Conservation (phyloP, 2,888 invertebrate species). For the Leptinotarsa juncta region DNA sequence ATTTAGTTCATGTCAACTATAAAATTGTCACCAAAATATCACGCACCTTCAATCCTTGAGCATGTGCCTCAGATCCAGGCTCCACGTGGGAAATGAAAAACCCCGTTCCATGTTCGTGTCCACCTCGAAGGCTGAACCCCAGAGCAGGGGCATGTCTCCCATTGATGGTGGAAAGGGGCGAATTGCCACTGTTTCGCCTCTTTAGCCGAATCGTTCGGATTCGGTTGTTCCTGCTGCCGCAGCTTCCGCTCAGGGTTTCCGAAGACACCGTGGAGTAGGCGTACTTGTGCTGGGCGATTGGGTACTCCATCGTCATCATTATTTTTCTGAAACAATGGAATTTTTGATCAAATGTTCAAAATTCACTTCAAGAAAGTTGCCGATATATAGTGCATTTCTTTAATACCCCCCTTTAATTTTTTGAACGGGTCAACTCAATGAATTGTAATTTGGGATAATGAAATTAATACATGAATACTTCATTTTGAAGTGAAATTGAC, state of each 20-base stretch:
- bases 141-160: conserved; percentile 75
- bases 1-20: not conserved
- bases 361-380: too few species aligned
- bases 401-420: too few species aligned
- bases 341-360: not conserved
- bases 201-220: conserved; percentile 72
- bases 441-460: too few species aligned
- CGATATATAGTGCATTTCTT: too few species aligned
- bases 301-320: conserved; percentile 42
- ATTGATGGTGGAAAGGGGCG: conserved; percentile 64
- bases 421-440: too few species aligned
- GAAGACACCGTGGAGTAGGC: conserved; percentile 61
- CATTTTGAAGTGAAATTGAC: too few species aligned
- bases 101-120: conserved; percentile 91
- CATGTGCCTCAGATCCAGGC: conserved; percentile 86
- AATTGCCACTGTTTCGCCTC: conserved; percentile 63
- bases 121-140: conserved; percentile 87
- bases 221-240: conserved; percentile 68
- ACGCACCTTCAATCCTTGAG: conserved; percentile 86
- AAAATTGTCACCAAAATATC: not conserved
- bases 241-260: conserved; percentile 65
- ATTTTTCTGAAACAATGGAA: conserved; percentile 28
- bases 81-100: conserved; percentile 92
- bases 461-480: too few species aligned
- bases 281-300: conserved; percentile 53